Conservation (phyloP, 2,888 invertebrate species). For the Apamea monoglypha region DNA sequence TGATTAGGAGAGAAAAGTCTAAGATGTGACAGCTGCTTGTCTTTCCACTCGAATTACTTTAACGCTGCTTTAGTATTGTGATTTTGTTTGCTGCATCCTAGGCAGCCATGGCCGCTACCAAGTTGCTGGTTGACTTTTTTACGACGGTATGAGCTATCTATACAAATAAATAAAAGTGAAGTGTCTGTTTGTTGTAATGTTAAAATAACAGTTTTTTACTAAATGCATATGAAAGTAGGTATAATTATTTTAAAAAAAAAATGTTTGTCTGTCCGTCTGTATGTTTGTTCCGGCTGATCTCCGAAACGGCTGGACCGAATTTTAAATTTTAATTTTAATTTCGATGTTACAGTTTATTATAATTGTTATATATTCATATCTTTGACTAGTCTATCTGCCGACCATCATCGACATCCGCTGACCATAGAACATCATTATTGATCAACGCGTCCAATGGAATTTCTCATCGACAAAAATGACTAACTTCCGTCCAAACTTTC, state of each 20-base stretch:
- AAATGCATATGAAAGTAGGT: too few relatives aligned
- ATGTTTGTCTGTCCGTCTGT: too few relatives aligned
- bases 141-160: neutral
- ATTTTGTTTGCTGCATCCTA: neutral
- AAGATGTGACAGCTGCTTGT: conserved; percentile 48
- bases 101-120: neutral
- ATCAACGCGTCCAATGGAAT: too few relatives aligned
- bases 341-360: too few relatives aligned
- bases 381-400: neutral
- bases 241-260: too few relatives aligned
- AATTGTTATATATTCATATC: neutral
- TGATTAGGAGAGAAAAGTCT: conserved; percentile 17
- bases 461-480: too few relatives aligned
- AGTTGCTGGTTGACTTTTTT: neutral
- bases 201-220: too few relatives aligned
- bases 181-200: too few relatives aligned
- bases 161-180: too few relatives aligned
- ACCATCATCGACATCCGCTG: neutral
- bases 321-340: too few relatives aligned
- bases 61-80: neutral
- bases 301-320: too few relatives aligned
- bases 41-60: conserved; percentile 11
- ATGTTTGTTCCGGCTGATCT: too few relatives aligned
- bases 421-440: neutral
- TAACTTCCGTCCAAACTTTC: neutral